Evolutionary conservation across 2,113 vertebrate genomes (phyloP).

Genomic region (Seriola rivoliana): DNA sequence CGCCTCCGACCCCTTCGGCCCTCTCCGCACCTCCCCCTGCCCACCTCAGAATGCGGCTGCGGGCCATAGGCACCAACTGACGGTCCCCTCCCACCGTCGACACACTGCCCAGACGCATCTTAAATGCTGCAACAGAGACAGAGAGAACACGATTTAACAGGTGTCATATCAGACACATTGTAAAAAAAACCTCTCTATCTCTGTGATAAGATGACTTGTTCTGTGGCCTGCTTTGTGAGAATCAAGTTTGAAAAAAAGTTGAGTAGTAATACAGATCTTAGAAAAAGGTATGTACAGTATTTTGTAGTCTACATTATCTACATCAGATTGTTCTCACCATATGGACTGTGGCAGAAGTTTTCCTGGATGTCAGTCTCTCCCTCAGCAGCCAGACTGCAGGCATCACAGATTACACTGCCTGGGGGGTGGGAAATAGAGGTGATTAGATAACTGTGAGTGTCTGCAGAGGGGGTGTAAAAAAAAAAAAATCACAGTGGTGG

Average conservation of each 20-base stretch:
- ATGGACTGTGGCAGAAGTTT: constrained; percentile 81
- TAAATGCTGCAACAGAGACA: constrained; percentile 79
- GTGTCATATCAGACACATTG: constrained; percentile 38
- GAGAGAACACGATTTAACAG: constrained; percentile 4
- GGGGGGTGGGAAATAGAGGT: neutral
- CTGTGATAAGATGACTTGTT: neutral
- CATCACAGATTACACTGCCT: constrained; percentile 81
- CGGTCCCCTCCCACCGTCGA: constrained; percentile 78
- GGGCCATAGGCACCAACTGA: constrained; percentile 78
- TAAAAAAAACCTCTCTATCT: constrained; percentile 30
- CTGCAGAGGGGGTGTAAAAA: neutral
- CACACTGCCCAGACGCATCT: constrained; percentile 82
- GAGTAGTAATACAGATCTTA: neutral
- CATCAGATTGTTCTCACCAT: constrained; percentile 74
- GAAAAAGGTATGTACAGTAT: neutral
- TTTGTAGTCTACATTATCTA: neutral
- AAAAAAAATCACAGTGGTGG: neutral
- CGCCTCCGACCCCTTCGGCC: constrained; percentile 75
- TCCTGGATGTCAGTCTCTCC: constrained; percentile 80
- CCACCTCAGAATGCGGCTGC: constrained; percentile 82
- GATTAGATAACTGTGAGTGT: neutral
- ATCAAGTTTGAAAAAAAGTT: neutral
- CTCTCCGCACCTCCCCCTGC: constrained; percentile 70
- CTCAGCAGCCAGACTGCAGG: constrained; percentile 78
- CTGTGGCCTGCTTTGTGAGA: neutral